Base-by-base conservation (phyloP, 2,888 invertebrate genomes). In the Apotomis turbidana region DNA sequence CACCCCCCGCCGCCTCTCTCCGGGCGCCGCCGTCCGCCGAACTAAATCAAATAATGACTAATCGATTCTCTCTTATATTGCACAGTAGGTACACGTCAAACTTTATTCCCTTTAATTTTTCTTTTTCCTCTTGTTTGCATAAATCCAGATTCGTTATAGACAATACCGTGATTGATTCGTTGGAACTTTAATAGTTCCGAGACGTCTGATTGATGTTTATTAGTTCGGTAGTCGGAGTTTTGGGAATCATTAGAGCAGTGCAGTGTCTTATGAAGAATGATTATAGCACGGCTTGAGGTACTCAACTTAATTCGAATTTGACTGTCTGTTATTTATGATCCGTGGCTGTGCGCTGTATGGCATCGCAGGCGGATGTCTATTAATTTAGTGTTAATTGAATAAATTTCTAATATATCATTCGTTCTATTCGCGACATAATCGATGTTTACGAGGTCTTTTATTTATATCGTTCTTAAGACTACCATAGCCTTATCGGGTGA, bases 21-120 rank as follows among this genome's bases (percentile, higher is more conserved):
- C 92, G 84, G 93, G 93, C 87, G 90, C 87, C 88, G 79, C 80
- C 84, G 85, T 84, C 86, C 87, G 88, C 89, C 90, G 90, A 90
- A 93, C 93, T 93, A 93, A 93, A 93, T 93, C 93, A 93, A 93
- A 93, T 92, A 93, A 92, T 93, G 93, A 93, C 93, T 92, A 93
- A 93, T 93, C 92, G 93, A 89, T 90, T 93, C 87, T 88, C 83
- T 87, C 90, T 88, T 89, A 91, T 91, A 93, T 93, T 93, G 93
- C 92, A 93, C 93, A 92, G 93, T 93, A 93, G 93, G 92, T 92
- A 91, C 90, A 93, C 92, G 91, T 93, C 93, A 93, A 91, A 91
- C 84, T 88, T 87, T 90, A 90, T 92, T 90, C 90, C 87, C 87
- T 87, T 91, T 90, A 90, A 90, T 91, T 91, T 91, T 91, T 88